Evolutionary conservation across 2,888 invertebrate genomes (phyloP).

Genomic region (Steromphala cineraria): DNA sequence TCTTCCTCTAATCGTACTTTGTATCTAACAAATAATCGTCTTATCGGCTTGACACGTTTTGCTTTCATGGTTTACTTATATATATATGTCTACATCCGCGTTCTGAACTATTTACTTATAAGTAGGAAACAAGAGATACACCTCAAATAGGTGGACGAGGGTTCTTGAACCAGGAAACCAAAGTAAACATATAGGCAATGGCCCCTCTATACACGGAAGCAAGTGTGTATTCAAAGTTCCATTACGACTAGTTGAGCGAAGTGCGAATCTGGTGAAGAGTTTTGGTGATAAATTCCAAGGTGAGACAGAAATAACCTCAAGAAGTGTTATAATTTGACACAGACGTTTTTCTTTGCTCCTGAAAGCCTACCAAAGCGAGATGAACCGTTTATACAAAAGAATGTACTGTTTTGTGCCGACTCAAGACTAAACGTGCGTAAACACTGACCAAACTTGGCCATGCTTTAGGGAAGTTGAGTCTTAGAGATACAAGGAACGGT

Average conservation of each 20-base stretch:
- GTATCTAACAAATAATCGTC: no score
- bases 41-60: no score
- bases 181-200: no score
- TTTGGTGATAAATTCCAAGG: neutral
- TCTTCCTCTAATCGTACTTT: no score
- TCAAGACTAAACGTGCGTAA: neutral
- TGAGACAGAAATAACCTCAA: neutral
- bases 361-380: no score
- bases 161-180: no score
- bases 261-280: neutral
- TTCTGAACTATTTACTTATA: no score
- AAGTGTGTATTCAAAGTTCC: neutral
- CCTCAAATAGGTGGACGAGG: no score
- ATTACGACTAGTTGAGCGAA: neutral
- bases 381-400: constrained; percentile 8
- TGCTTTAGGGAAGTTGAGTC: constrained; percentile 18
- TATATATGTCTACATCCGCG: no score
- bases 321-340: neutral
- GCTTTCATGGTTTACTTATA: no score
- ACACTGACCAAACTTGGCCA: constrained; percentile 21
- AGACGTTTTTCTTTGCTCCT: neutral
- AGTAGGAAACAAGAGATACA: no score
- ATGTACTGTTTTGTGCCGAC: constrained; percentile 15
- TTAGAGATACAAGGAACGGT: neutral
- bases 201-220: no score